phyloP scores from a whole-genome alignment of 2,888 invertebrate species.

The Cerceris ruficornis region DNA sequence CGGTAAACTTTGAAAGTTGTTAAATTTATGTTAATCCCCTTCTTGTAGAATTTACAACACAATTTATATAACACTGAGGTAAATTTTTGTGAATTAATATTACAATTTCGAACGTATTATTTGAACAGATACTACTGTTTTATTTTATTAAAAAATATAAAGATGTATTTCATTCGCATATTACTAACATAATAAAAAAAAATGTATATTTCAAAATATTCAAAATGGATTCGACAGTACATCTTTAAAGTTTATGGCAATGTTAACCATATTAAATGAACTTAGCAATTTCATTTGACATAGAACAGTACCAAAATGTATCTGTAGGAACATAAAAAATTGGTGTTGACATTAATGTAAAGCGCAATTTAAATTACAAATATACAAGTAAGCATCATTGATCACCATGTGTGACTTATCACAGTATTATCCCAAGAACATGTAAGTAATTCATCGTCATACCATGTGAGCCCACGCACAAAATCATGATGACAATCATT shows the following conservation, averaged over 20 bases:
- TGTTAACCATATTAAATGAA: slow-evolving; percentile 6
- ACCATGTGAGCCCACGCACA: slow-evolving; percentile 84
- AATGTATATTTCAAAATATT: too few relatives aligned
- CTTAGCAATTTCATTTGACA: slow-evolving; percentile 13
- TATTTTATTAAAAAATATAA: slow-evolving; percentile 1
- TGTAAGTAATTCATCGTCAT: slow-evolving; percentile 82
- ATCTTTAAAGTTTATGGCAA: slow-evolving; percentile 2
- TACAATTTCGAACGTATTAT: slow-evolving; percentile 13
- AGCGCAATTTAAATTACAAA: slow-evolving; percentile 12
- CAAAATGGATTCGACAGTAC: slow-evolving; percentile 6
- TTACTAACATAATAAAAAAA: too few relatives aligned
- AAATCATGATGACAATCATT: slow-evolving; percentile 83
- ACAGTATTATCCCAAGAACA: slow-evolving; percentile 85
- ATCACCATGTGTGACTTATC: slow-evolving; percentile 41
- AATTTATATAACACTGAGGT: too few relatives aligned
- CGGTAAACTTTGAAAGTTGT: too few relatives aligned
- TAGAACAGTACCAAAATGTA: slow-evolving; percentile 16
- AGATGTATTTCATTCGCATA: neutral
- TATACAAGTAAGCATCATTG: slow-evolving; percentile 16
- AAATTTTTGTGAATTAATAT: too few relatives aligned
- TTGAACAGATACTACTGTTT: neutral
- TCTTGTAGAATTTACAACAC: too few relatives aligned
- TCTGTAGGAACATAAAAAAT: slow-evolving; percentile 17
- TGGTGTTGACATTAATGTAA: slow-evolving; percentile 16
- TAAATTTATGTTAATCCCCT: too few relatives aligned